Conservation (phyloP, 2,888 invertebrate species). For the Eueremaeus valkanovi region DNA sequence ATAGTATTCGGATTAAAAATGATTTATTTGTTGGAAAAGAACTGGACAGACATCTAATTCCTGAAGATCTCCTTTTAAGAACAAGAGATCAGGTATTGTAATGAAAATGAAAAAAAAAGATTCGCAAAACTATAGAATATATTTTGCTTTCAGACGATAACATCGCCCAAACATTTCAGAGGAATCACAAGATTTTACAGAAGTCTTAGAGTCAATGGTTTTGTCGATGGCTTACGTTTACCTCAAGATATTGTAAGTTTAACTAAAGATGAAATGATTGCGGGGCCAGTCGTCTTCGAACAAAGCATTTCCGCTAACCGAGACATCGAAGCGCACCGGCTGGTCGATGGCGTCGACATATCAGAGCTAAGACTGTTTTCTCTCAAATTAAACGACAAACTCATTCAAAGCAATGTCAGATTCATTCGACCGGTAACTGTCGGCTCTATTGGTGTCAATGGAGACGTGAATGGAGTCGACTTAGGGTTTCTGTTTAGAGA, state of each 20-base stretch:
- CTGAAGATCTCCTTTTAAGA: conserved; percentile 41
- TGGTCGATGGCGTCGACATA: conserved; percentile 43
- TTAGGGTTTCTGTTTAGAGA: conserved; percentile 38
- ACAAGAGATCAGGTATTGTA: conserved; percentile 30
- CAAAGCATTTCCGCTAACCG: conserved; percentile 40
- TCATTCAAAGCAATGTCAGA: conserved; percentile 37
- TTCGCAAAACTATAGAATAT: neutral
- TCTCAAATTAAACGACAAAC: conserved; percentile 40
- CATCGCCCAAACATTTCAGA: conserved; percentile 34
- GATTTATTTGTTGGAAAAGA: conserved; percentile 35
- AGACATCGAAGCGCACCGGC: conserved; percentile 38
- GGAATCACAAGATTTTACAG: conserved; percentile 36
- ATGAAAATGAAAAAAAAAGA: neutral
- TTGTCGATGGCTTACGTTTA: conserved; percentile 41
- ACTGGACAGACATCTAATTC: conserved; percentile 41
- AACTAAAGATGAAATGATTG: conserved; percentile 40
- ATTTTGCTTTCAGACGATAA: conserved; percentile 4
- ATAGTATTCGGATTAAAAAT: conserved; percentile 36
- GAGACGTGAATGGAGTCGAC: conserved; percentile 40
- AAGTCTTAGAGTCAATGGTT: conserved; percentile 36
- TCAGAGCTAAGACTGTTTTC: conserved; percentile 39
- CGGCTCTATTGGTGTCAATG: conserved; percentile 22
- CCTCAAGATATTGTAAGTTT: conserved; percentile 43
- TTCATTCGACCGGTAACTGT: conserved; percentile 42
- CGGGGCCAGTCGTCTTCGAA: conserved; percentile 36